Conservation (phyloP, 2,113 vertebrate genomes). For the Tichodroma muraria region DNA sequence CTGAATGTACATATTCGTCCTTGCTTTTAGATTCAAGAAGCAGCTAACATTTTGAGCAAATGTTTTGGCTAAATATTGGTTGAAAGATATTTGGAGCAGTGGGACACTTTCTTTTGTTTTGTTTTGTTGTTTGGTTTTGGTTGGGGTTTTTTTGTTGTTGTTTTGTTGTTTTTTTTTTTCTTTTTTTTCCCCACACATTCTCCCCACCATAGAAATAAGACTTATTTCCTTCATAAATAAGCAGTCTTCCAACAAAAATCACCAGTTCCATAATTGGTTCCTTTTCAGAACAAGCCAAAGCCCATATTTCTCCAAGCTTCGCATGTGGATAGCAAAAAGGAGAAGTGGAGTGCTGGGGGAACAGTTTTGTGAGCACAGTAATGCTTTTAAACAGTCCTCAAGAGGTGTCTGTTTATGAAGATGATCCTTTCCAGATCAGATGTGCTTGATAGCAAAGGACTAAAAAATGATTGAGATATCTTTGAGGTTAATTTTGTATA, state of each 20-base stretch:
- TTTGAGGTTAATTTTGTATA: constrained; percentile 3
- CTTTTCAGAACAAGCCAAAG: neutral
- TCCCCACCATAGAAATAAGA: neutral
- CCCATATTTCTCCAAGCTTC: neutral
- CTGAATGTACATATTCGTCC: neutral
- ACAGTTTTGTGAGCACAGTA: neutral
- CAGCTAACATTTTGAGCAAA: neutral
- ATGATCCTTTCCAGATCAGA: neutral
- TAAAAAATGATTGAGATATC: neutral
- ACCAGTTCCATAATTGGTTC: neutral
- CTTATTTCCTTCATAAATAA: neutral
- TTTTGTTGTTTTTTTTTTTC: too few species aligned
- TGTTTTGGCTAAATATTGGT: neutral
- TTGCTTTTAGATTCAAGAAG: neutral
- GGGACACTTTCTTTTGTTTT: neutral
- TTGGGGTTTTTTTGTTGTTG: too few species aligned
- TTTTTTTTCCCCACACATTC: fast-evolving
- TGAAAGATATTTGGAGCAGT: neutral
- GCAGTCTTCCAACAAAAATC: neutral
- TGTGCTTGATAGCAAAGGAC: neutral
- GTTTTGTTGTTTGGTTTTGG: too few species aligned
- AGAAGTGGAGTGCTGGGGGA: neutral
- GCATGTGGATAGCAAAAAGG: neutral
- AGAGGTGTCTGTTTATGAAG: neutral
- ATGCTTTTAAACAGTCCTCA: neutral